These are phyloP conservation scores for Drosophila koepferae DNA, from an alignment of 2,888 invertebrate genomes.

Conservation along the genomic window DNA sequence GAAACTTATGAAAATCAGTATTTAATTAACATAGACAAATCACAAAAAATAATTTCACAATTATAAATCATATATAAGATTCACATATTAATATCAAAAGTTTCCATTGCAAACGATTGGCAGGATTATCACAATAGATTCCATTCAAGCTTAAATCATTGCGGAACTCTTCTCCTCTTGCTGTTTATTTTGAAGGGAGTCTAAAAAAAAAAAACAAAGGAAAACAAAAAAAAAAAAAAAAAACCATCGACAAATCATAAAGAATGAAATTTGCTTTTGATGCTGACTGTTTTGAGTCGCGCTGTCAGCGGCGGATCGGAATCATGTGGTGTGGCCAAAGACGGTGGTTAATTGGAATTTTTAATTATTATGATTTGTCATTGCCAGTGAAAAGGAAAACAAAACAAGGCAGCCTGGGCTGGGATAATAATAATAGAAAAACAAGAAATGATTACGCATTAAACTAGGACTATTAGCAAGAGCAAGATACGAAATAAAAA, in stretches of 20 bases:
- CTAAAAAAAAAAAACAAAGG: background rate
- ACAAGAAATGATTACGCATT: slow-evolving; percentile 50
- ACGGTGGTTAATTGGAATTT: slow-evolving; percentile 75
- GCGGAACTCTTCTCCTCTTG: background rate
- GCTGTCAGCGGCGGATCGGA: background rate
- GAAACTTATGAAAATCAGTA: no score
- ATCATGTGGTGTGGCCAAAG: slow-evolving; percentile 30
- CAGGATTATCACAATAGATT: background rate
- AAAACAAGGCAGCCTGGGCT: slow-evolving; percentile 22
- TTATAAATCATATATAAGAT: no score
- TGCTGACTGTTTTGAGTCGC: slow-evolving; percentile 16
- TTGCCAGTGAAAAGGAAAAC: slow-evolving; percentile 35
- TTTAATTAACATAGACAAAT: no score
- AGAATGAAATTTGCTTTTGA: slow-evolving; percentile 55
- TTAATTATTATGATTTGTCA: slow-evolving; percentile 80
- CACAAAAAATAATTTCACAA: no score
- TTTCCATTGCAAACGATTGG: background rate
- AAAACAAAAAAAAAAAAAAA: background rate
- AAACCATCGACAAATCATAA: slow-evolving; percentile 3
- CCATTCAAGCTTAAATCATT: background rate
- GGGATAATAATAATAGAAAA: background rate
- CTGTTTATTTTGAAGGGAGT: slow-evolving; percentile 5
- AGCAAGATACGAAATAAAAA: background rate
- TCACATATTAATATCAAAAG: no score
- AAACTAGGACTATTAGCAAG: slow-evolving; percentile 54